Conservation (phyloP, 1,140 invertebrate genomes). For the Lepeophtheirus salmonis region DNA sequence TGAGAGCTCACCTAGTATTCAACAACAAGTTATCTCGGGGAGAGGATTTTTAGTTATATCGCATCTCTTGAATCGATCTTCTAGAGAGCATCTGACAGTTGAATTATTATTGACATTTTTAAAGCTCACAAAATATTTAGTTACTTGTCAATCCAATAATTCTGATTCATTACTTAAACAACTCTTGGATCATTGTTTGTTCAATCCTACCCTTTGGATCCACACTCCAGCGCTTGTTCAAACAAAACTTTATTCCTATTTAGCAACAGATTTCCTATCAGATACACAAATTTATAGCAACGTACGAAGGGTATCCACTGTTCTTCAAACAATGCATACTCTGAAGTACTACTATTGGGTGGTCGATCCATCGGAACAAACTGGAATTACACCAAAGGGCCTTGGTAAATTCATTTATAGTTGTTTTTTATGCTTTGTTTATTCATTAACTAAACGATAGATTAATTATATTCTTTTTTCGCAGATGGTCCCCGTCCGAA, state of each 20-base stretch:
- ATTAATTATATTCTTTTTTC: constrained; percentile 23
- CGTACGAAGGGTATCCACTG: constrained; percentile 84
- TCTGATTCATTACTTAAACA: constrained; percentile 86
- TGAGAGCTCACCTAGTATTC: constrained; percentile 85
- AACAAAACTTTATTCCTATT: constrained; percentile 81
- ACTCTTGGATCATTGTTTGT: constrained; percentile 91
- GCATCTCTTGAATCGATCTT: constrained; percentile 55
- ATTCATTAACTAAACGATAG: not conserved
- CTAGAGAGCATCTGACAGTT: constrained; percentile 74
- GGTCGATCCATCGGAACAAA: constrained; percentile 77
- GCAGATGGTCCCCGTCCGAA: constrained; percentile 77
- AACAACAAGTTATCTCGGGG: constrained; percentile 50
- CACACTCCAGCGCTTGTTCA: constrained; percentile 91
- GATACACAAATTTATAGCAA: constrained; percentile 95
- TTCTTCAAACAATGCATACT: constrained; percentile 92
- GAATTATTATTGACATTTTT: constrained; percentile 82
- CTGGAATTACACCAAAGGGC: constrained; percentile 82
- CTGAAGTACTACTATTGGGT: constrained; percentile 99
- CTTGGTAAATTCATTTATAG: too few species aligned
- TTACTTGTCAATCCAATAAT: constrained; percentile 75
- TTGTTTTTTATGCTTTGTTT: constrained; percentile 7
- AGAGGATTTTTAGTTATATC: constrained; percentile 94
- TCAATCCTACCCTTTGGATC: constrained; percentile 97
- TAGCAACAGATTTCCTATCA: constrained; percentile 90
- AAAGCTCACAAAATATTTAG: constrained; percentile 84